Conservation (phyloP, 2,113 vertebrate genomes). For the Nanorana parkeri region DNA sequence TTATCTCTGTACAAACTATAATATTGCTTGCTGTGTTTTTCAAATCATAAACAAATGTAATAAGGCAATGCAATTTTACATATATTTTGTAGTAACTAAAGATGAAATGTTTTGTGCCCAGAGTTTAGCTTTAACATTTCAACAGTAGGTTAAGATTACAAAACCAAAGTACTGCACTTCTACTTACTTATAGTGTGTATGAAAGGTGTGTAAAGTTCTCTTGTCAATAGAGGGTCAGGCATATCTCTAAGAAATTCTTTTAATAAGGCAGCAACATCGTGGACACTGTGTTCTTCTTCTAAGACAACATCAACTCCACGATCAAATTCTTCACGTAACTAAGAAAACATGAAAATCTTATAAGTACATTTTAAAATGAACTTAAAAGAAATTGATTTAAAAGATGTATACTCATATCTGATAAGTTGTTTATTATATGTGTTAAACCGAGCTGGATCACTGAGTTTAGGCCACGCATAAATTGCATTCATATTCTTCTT, state of each 20-base stretch:
- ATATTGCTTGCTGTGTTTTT: too few relatives aligned
- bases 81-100: background rate
- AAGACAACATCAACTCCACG: conserved; percentile 87
- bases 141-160: background rate
- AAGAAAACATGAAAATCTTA: conserved; percentile 58
- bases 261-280: conserved; percentile 92
- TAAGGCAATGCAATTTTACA: too few relatives aligned
- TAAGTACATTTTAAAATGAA: too few relatives aligned
- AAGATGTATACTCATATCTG: too few relatives aligned
- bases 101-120: background rate
- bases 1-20: background rate
- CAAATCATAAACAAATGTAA: too few relatives aligned
- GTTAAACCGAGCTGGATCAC: too few relatives aligned
- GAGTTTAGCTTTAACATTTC: too few relatives aligned
- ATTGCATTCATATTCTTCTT: too few relatives aligned
- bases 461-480: too few relatives aligned
- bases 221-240: conserved; percentile 92
- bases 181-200: conserved; percentile 90
- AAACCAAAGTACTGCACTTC: background rate
- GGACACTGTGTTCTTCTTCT: conserved; percentile 92
- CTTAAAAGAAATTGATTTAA: too few relatives aligned
- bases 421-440: too few relatives aligned
- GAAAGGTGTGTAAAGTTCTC: conserved; percentile 94
- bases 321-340: conserved; percentile 95
- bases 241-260: conserved; percentile 97